Base-by-base conservation (phyloP, 2,888 invertebrate genomes). In the Diplazon laetatorius region DNA sequence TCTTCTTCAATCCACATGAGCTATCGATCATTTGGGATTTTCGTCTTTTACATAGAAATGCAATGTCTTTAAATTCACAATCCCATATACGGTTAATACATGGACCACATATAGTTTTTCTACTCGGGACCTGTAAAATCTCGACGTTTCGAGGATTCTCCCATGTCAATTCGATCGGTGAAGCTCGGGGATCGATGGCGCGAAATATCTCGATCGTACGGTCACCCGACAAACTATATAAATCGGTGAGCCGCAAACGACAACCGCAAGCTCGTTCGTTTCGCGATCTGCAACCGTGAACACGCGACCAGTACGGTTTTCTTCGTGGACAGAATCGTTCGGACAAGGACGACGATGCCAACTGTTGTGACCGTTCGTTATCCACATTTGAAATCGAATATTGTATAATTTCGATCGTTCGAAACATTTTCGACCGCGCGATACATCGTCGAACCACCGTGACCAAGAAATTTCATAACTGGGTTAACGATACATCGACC, bases 381-480 rank as follows among this genome's bases (percentile, higher is more conserved):
- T n/a, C n/a, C n/a, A n/a, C n/a, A n/a, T n/a, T n/a, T n/a, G n/a
- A n/a, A n/a, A n/a, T n/a, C n/a, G n/a, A n/a, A n/a, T n/a, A n/a
- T n/a, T n/a, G n/a, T n/a, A n/a, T n/a, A n/a, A n/a, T n/a, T n/a
- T n/a, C n/a, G n/a, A n/a, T 63, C 37, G 57, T 60, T 18, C 57
- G 57, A 68, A 59, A 69, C 69, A 62, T 74, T 78, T 63, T 65
- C 39, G 25, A 76, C 59, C 42, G n/a, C n/a, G n/a, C n/a, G 52
- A 78, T 66, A 39, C 55, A 70, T 75, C 75, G 74, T 71, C 69
- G 42, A 50, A 39, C 46, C 50, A 9, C 70, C 22, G 48, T 60
- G 65, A 74, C 78, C 75, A 62, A 78, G 75, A 75, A 78, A 75
- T 78, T 78, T n/a, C n/a, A 78, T 68, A 78, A 73, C 70, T 35